A percentile compares a stretch with the other conserved stretches of the same genome.
Evolutionary conservation across 2,888 invertebrate species (phyloP).

Genomic region (Neria commutata): DNA sequence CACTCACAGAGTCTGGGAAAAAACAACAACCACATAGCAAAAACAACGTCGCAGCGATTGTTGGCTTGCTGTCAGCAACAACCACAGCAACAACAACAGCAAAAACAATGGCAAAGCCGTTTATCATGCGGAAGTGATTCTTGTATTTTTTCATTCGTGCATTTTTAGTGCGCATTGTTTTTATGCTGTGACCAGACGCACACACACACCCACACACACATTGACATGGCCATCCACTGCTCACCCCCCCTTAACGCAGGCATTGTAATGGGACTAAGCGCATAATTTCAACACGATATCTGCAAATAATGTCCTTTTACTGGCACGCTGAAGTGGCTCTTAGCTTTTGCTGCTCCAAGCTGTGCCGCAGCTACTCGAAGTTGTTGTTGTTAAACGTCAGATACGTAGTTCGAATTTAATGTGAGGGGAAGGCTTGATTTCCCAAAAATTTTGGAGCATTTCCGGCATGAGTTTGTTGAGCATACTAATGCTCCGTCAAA

Average conservation of each 20-base stretch:
- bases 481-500: too few species aligned
- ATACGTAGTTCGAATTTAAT: too few species aligned
- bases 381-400: background rate
- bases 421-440: too few species aligned
- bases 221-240: background rate
- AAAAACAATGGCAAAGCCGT: conserved; percentile 19
- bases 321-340: too few species aligned
- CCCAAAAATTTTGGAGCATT: too few species aligned
- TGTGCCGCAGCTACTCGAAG: background rate
- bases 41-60: conserved; percentile 8
- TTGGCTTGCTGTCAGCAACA: conserved; percentile 49
- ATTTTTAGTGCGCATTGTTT: conserved; percentile 49
- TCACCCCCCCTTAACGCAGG: background rate
- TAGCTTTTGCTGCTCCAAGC: too few species aligned
- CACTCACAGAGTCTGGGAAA: background rate
- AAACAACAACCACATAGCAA: background rate
- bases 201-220: conserved; percentile 19
- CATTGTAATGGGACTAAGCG: conserved; percentile 15
- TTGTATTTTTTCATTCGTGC: conserved; percentile 20
- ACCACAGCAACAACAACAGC: conserved; percentile 12
- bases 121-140: conserved; percentile 28
- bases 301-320: conserved; percentile 41
- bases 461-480: too few species aligned
- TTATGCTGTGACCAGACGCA: conserved; percentile 32
- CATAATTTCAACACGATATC: conserved; percentile 40